phyloP scores from a whole-genome alignment of 1,140 invertebrate genomes.

The Eubasilissa regina region DNA sequence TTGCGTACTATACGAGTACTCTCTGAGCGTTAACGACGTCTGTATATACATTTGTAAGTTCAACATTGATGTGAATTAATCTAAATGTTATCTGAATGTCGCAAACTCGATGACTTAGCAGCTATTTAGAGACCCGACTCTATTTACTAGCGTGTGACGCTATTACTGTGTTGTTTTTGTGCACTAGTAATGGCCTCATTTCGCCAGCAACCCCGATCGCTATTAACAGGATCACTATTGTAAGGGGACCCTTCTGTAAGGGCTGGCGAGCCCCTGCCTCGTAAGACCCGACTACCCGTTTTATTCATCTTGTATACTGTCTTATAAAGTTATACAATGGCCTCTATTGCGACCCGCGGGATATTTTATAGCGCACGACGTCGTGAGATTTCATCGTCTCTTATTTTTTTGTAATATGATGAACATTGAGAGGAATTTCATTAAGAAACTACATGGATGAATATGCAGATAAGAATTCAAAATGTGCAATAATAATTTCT shows the following conservation, averaged over 20 bases:
- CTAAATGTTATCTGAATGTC: too few relatives aligned
- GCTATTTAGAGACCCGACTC: neutral
- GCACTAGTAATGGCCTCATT: constrained; percentile 10
- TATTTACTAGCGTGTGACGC: constrained; percentile 11
- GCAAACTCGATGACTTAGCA: too few relatives aligned
- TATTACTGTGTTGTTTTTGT: neutral
- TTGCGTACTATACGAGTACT: too few relatives aligned
- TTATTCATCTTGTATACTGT: constrained; percentile 14
- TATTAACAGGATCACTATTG: neutral
- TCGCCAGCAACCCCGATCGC: neutral
- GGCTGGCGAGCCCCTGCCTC: neutral
- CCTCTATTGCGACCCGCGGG: constrained; percentile 5
- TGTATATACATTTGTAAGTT: too few relatives aligned
- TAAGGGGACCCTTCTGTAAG: neutral
- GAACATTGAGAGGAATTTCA: constrained; percentile 2
- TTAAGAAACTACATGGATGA: too few relatives aligned
- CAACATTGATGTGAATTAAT: too few relatives aligned
- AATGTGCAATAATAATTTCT: too few relatives aligned
- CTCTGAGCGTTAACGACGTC: too few relatives aligned
- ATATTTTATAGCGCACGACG: constrained; percentile 29
- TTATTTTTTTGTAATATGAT: constrained; percentile 12
- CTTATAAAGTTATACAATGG: constrained; percentile 31
- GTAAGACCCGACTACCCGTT: constrained; percentile 25
- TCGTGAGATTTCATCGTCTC: constrained; percentile 2
- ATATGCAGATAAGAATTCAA: too few relatives aligned